Percentiles rank a stretch among this genome's conserved stretches.
phyloP scores from a whole-genome alignment of 2,888 invertebrate species.

The Sinodicranocentrus sp. region DNA sequence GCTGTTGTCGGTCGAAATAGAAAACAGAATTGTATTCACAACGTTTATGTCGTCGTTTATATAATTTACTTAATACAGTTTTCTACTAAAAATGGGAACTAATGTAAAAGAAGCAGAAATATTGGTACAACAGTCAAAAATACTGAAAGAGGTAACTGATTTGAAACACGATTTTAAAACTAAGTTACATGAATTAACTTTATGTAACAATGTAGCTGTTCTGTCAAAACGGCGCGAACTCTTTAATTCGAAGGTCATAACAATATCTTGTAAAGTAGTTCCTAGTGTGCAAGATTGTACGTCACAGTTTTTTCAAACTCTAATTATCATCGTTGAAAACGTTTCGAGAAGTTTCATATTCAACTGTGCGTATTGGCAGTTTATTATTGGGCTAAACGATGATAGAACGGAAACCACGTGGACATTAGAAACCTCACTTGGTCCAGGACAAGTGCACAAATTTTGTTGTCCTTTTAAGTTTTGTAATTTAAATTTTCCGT shows the following conservation, averaged over 20 bases:
- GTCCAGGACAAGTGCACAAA: slow-evolving; percentile 53
- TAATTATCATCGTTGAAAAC: slow-evolving; percentile 57
- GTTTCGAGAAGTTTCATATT: slow-evolving; percentile 61
- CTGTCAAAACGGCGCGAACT: slow-evolving; percentile 24
- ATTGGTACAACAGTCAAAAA: slow-evolving; percentile 66
- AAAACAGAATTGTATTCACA: no score
- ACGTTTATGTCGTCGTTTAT: no score
- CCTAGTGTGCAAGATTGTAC: slow-evolving; percentile 2
- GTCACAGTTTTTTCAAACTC: slow-evolving; percentile 20
- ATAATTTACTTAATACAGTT: no score
- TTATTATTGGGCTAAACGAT: slow-evolving; percentile 48
- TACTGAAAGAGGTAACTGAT: slow-evolving; percentile 53
- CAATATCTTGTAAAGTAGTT: slow-evolving; percentile 46
- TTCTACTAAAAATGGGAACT: slow-evolving; percentile 42
- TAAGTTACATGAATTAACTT: slow-evolving; percentile 63
- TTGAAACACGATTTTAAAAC: slow-evolving; percentile 56
- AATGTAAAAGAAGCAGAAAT: slow-evolving; percentile 48
- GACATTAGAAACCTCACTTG: slow-evolving; percentile 58
- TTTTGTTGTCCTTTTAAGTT: slow-evolving; percentile 53
- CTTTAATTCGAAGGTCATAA: slow-evolving; percentile 58
- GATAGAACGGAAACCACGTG: slow-evolving; percentile 48
- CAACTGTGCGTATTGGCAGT: slow-evolving; percentile 58
- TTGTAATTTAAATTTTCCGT: slow-evolving; percentile 13
- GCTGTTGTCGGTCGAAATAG: no score
- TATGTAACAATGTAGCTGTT: slow-evolving; percentile 68